These are phyloP conservation scores for Musca vetustissima DNA, from an alignment of 1,140 invertebrate species.

Conservation along the genomic window DNA sequence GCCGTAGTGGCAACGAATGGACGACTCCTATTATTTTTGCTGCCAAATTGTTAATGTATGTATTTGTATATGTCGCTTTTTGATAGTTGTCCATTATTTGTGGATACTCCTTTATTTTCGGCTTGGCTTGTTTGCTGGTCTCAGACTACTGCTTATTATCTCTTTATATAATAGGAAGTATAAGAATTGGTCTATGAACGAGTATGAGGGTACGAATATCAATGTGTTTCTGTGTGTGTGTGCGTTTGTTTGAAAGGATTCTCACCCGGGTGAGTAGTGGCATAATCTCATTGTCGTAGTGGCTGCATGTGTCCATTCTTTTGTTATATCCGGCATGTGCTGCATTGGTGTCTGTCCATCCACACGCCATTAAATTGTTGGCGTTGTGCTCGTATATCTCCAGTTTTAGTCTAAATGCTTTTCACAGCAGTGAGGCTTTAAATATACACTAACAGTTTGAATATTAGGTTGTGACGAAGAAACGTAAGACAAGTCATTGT, in stretches of 20 bases:
- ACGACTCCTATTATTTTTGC: not conserved
- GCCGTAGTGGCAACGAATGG: too few species aligned
- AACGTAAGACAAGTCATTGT: too few species aligned
- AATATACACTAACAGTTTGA: too few species aligned
- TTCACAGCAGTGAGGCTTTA: slow-evolving; percentile 14
- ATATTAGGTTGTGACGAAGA: too few species aligned
- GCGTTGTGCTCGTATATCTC: slow-evolving; percentile 4
- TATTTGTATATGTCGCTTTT: slow-evolving; percentile 14
- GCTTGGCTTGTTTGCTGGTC: not conserved
- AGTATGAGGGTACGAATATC: not conserved
- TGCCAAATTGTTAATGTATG: slow-evolving; percentile 23
- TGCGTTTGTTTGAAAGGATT: not conserved
- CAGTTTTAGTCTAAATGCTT: slow-evolving; percentile 12
- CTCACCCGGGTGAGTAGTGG: not conserved
- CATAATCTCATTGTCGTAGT: not conserved
- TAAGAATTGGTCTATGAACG: not conserved
- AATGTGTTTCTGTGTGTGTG: not conserved
- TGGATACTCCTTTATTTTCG: slow-evolving; percentile 4
- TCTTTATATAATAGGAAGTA: slow-evolving; percentile 1
- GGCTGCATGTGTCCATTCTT: slow-evolving; percentile 1
- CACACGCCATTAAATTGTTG: slow-evolving; percentile 22
- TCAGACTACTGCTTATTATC: slow-evolving; percentile 9
- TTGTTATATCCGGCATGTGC: slow-evolving; percentile 21
- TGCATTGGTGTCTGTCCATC: slow-evolving; percentile 16
- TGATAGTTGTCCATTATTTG: slow-evolving; percentile 16